A percentile compares a stretch with the other conserved stretches of the same genome.
phyloP scores from a whole-genome alignment of 2,888 invertebrate genomes.

The Lepeophtheirus nordmannii region DNA sequence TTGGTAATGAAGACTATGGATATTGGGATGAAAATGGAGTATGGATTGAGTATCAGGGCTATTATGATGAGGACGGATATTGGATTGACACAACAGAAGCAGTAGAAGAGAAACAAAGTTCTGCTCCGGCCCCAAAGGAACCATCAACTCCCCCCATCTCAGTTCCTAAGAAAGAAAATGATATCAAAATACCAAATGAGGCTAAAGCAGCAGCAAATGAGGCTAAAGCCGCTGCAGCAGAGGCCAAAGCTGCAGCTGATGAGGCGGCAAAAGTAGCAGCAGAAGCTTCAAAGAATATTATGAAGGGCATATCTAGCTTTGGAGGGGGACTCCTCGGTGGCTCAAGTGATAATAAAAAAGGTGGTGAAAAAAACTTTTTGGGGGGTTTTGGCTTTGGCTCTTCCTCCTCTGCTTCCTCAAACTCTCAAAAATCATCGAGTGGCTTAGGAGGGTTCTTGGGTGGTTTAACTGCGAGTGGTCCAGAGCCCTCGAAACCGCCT shows the following conservation, averaged over 20 bases:
- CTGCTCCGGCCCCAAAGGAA: neutral
- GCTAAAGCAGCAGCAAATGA: slow-evolving; percentile 19
- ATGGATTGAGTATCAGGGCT: slow-evolving; percentile 27
- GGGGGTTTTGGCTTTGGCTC: slow-evolving; percentile 12
- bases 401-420: neutral
- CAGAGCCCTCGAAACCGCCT: neutral
- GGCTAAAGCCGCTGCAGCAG: slow-evolving; percentile 14
- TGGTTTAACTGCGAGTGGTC: too few species aligned
- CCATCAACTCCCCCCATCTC: too few species aligned
- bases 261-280: slow-evolving; percentile 22
- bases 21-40: slow-evolving; percentile 26
- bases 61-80: slow-evolving; percentile 28
- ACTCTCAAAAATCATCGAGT: neutral
- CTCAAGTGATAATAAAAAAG: neutral
- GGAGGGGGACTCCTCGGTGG: slow-evolving; percentile 12
- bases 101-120: slow-evolving; percentile 7
- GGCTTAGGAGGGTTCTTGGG: neutral
- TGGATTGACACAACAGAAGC: slow-evolving; percentile 22
- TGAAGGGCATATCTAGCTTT: slow-evolving; percentile 20
- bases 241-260: slow-evolving; percentile 15
- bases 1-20: slow-evolving; percentile 9
- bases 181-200: slow-evolving; percentile 7
- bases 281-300: slow-evolving; percentile 19
- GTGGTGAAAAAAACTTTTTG: neutral
- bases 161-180: too few species aligned